Percentiles rank a stretch among this genome's conserved stretches.
These are phyloP conservation scores for Origma solitaria DNA, from an alignment of 2,113 vertebrate genomes.

Conservation along the genomic window DNA sequence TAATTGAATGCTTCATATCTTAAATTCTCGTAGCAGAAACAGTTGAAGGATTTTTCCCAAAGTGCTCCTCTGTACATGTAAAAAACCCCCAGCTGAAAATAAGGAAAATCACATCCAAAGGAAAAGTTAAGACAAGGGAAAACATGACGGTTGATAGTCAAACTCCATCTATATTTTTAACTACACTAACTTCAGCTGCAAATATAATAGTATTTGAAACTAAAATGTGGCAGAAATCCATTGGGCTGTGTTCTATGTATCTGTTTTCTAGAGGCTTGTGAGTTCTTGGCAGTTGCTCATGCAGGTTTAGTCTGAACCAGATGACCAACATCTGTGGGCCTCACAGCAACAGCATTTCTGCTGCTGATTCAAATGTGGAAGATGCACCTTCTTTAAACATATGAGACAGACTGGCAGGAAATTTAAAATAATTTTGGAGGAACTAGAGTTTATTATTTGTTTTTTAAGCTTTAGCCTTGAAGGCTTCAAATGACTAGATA, in stretches of 20 bases:
- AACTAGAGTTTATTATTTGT: neutral
- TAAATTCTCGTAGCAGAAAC: neutral
- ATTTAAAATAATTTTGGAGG: neutral
- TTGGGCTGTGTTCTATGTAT: neutral
- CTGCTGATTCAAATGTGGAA: neutral
- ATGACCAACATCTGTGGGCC: neutral
- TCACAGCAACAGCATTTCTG: neutral
- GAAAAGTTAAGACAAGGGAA: neutral
- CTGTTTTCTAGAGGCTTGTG: neutral
- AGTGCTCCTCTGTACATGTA: neutral
- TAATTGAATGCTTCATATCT: neutral
- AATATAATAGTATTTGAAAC: neutral
- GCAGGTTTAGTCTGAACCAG: neutral
- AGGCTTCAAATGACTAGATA: neutral
- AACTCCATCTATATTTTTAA: neutral
- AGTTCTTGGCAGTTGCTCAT: neutral
- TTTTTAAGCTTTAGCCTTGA: neutral
- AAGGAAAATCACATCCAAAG: neutral
- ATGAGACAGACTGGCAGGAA: neutral
- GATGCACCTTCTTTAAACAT: neutral
- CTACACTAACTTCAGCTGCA: neutral
- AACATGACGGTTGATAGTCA: neutral
- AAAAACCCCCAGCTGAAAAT: neutral
- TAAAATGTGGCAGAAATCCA: neutral
- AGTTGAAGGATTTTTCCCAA: neutral